A percentile compares a stretch with the other conserved stretches of the same genome.
Conservation (phyloP, 2,113 vertebrate species). For the Progne subis region DNA sequence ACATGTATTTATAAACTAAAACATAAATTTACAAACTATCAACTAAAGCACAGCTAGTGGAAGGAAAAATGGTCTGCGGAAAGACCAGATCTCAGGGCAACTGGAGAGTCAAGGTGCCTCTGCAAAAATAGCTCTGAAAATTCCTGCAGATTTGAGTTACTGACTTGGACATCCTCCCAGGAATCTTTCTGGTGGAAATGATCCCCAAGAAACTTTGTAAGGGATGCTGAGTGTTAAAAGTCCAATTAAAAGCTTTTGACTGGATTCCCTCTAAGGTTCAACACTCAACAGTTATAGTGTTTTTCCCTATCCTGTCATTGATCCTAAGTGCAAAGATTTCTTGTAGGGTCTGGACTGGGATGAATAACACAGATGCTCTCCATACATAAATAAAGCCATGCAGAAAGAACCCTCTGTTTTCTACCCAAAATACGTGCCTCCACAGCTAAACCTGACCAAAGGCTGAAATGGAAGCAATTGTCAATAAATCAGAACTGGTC, state of each 20-base stretch:
- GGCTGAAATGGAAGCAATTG: neutral
- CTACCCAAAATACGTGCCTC: neutral
- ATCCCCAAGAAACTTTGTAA: neutral
- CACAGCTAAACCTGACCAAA: neutral
- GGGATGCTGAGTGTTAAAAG: neutral
- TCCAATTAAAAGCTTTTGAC: neutral
- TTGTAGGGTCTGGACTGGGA: neutral
- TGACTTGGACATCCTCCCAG: neutral
- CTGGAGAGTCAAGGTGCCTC: neutral
- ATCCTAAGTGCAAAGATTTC: neutral
- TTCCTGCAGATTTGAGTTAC: neutral
- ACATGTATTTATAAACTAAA: neutral
- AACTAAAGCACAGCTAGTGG: neutral
- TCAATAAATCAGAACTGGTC: neutral
- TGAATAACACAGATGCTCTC: neutral
- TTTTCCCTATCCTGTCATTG: neutral
- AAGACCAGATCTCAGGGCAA: neutral
- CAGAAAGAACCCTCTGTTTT: neutral
- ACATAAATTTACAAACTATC: too few species aligned
- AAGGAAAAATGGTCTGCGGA: neutral
- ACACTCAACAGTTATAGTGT: fast-evolving
- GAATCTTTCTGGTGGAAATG: neutral
- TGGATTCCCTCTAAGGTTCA: neutral
- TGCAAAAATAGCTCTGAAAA: neutral
- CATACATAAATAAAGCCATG: neutral